Conservation (phyloP, 2,113 vertebrate species). For the Zeus faber region DNA sequence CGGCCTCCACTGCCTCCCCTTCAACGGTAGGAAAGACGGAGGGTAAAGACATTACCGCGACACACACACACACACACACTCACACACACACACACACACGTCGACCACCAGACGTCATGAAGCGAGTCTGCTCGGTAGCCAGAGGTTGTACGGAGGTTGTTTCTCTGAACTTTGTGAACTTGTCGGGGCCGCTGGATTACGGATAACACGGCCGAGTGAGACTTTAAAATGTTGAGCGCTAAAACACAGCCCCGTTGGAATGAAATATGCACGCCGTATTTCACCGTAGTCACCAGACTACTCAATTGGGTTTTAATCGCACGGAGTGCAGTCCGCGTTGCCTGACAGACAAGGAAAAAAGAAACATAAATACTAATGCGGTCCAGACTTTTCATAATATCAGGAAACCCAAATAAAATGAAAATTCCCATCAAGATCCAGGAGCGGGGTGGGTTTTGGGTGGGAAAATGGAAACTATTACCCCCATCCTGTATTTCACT, state of each 20-base stretch:
- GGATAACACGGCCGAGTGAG: too few relatives aligned
- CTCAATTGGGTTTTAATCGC: too few relatives aligned
- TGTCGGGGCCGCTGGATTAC: too few relatives aligned
- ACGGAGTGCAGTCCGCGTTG: too few relatives aligned
- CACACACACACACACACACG: conserved; percentile 20
- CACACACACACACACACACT: conserved; percentile 11
- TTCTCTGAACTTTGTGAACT: too few relatives aligned
- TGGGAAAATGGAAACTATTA: conserved; percentile 40
- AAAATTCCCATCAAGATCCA: conserved; percentile 20
- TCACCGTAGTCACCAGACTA: too few relatives aligned
- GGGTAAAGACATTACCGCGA: conserved; percentile 61
- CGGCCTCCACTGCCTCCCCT: conserved; percentile 9
- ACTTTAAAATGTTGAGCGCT: too few relatives aligned
- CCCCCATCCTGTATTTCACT: conserved; percentile 10
- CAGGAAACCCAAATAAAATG: conserved; percentile 13
- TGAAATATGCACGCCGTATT: too few relatives aligned
- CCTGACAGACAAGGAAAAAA: not conserved
- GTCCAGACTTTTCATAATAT: conserved; percentile 8
- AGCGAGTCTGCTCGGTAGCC: conserved; percentile 19
- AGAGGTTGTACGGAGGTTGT: too few relatives aligned
- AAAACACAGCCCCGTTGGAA: too few relatives aligned
- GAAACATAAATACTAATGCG: conserved; percentile 4
- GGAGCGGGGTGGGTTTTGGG: conserved; percentile 32
- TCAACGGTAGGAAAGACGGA: conserved; percentile 44
- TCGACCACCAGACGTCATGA: conserved; percentile 27